phyloP scores from a whole-genome alignment of 2,888 invertebrate genomes.

The Bunonema sp. region DNA sequence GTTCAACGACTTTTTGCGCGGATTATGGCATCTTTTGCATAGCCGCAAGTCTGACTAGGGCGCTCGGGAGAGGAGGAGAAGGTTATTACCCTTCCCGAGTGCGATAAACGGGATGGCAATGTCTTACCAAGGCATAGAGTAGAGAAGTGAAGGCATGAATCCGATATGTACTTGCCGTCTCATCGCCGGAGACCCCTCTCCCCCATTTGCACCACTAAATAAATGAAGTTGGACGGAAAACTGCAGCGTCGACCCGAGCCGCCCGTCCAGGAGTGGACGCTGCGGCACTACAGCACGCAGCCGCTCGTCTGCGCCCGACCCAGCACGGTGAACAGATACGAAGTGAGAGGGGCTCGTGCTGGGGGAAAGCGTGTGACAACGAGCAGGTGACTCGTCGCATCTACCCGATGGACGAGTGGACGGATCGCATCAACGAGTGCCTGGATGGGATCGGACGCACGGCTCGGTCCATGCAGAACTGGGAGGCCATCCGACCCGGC shows the following conservation, averaged over 20 bases:
- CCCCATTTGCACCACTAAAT: slow-evolving; percentile 2
- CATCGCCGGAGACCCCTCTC: slow-evolving; percentile 1
- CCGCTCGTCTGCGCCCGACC: slow-evolving; percentile 43
- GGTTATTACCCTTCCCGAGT: no score
- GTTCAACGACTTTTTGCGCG: background rate
- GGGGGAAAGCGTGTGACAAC: background rate
- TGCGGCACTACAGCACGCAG: slow-evolving; percentile 42
- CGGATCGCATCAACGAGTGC: slow-evolving; percentile 33
- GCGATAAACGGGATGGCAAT: no score
- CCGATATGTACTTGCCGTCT: no score
- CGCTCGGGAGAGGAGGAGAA: background rate
- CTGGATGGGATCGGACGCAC: slow-evolving; percentile 40
- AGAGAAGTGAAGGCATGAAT: no score
- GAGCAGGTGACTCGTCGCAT: slow-evolving; percentile 19
- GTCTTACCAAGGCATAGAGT: no score
- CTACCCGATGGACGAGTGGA: slow-evolving; percentile 26
- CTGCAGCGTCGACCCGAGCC: slow-evolving; percentile 19
- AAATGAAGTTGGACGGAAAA: slow-evolving; percentile 4
- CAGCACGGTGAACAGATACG: slow-evolving; percentile 33
- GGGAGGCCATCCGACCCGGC: slow-evolving; percentile 29
- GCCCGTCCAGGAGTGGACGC: slow-evolving; percentile 38
- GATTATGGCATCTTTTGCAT: slow-evolving; percentile 2
- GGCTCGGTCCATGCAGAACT: slow-evolving; percentile 24
- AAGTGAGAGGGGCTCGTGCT: slow-evolving; percentile 3
- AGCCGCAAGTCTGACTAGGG: slow-evolving; percentile 1